These are phyloP conservation scores for Cisticola juncidis DNA, from an alignment of 2,113 vertebrate genomes.

Conservation along the genomic window DNA sequence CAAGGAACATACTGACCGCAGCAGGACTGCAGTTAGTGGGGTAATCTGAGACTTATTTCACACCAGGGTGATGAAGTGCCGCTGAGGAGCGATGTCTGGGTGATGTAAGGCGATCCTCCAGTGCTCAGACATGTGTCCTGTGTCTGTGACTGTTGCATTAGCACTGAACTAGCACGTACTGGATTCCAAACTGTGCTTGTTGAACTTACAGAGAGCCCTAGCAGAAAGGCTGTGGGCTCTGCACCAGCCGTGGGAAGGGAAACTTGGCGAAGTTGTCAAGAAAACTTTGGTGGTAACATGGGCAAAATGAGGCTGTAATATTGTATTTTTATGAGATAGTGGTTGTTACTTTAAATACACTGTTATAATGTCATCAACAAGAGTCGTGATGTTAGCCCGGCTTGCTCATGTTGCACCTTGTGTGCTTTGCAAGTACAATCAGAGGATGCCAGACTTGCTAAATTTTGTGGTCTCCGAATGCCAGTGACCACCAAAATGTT, in stretches of 20 bases:
- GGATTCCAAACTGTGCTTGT: background rate
- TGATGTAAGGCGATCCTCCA: background rate
- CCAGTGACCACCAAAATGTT: background rate
- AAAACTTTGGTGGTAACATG: background rate
- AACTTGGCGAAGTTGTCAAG: background rate
- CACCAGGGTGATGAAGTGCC: background rate
- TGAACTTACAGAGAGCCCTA: background rate
- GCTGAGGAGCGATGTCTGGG: background rate
- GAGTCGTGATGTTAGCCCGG: background rate
- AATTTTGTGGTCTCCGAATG: accelerated
- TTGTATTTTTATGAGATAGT: background rate
- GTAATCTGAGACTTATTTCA: background rate
- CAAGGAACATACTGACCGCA: background rate
- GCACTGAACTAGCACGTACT: background rate
- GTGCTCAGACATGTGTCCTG: background rate
- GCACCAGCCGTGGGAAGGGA: background rate
- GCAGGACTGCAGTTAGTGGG: background rate
- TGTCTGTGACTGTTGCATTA: background rate
- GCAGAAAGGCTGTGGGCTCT: background rate
- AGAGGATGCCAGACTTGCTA: background rate
- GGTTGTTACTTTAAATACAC: background rate
- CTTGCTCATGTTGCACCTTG: background rate
- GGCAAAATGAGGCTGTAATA: background rate
- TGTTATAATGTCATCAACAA: background rate
- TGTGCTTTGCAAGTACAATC: background rate